Percentiles rank a stretch among this genome's conserved stretches.
Evolutionary conservation across 2,797 vertebrate genomes (phyloP).

Genomic region (Microcaecilia unicolor): DNA sequence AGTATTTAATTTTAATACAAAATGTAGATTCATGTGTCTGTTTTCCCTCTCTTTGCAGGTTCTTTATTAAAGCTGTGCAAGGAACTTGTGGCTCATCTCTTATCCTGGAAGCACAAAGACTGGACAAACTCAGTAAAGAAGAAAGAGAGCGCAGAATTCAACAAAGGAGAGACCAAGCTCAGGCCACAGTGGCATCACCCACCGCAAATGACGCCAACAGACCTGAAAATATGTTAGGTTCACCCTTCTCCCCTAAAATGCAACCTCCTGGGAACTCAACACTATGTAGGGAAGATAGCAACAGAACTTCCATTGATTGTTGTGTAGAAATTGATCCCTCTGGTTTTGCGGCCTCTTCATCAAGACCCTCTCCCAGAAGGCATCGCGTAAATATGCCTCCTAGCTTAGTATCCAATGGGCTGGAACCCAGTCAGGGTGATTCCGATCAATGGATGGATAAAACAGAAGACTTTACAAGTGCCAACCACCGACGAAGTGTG

Average conservation of each 20-base stretch:
- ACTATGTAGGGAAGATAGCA: constrained; percentile 2
- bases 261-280: background rate
- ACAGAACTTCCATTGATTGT: constrained; percentile 6
- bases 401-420: background rate
- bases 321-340: constrained; percentile 11
- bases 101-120: constrained; percentile 61
- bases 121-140: constrained; percentile 61
- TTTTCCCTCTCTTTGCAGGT: constrained; percentile 53
- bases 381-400: background rate
- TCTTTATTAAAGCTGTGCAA: constrained; percentile 63
- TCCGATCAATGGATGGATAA: background rate
- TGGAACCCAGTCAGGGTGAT: background rate
- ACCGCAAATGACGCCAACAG: background rate
- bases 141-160: constrained; percentile 56
- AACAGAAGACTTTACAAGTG: background rate
- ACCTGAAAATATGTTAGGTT: background rate
- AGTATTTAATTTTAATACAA: no score
- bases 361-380: background rate
- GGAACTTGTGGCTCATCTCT: constrained; percentile 64
- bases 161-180: constrained; percentile 51
- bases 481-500: constrained; percentile 51
- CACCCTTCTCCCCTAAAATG: background rate
- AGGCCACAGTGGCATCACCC: background rate
- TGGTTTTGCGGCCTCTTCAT: background rate
- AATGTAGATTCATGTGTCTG: background rate